Conservation (phyloP, 1,140 invertebrate genomes). For the Pachyrhynchus sulphureomaculatus region DNA sequence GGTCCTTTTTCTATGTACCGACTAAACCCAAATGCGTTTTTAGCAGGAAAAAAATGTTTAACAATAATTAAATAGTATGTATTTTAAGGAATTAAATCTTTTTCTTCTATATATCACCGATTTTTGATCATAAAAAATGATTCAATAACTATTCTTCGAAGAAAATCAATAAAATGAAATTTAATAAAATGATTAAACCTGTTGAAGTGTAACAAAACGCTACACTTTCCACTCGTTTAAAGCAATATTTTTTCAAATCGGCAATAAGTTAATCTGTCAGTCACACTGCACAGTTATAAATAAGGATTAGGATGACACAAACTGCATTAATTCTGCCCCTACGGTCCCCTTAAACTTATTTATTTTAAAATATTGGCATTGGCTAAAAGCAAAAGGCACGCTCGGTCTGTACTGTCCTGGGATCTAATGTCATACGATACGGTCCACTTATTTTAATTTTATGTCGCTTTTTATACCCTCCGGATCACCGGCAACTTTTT, state of each 20-base stretch:
- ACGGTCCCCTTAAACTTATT: conserved; percentile 50
- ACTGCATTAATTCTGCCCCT: conserved; percentile 23
- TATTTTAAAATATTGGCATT: conserved; percentile 50
- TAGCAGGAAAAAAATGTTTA: too few relatives aligned
- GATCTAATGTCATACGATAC: conserved; percentile 39
- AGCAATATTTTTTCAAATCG: conserved; percentile 5
- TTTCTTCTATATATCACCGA: too few relatives aligned
- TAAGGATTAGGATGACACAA: conserved; percentile 17
- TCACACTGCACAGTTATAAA: conserved; percentile 16
- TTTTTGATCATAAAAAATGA: too few relatives aligned
- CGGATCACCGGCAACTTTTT: too few relatives aligned
- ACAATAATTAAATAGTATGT: too few relatives aligned
- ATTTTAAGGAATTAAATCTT: too few relatives aligned
- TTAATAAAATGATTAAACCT: conserved; percentile 6
- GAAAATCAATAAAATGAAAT: too few relatives aligned
- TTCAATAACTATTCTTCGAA: too few relatives aligned
- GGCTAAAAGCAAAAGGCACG: conserved; percentile 17
- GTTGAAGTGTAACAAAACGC: conserved; percentile 4
- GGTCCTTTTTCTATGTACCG: too few relatives aligned
- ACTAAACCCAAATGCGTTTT: too few relatives aligned
- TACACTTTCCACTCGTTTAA: not conserved
- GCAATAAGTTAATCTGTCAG: conserved; percentile 17
- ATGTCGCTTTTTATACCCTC: not conserved
- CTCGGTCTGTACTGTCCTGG: conserved; percentile 11
- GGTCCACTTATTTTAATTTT: conserved; percentile 52